Base-by-base conservation (phyloP, 2,797 vertebrate genomes). In the Gadopsis bispinosus region DNA sequence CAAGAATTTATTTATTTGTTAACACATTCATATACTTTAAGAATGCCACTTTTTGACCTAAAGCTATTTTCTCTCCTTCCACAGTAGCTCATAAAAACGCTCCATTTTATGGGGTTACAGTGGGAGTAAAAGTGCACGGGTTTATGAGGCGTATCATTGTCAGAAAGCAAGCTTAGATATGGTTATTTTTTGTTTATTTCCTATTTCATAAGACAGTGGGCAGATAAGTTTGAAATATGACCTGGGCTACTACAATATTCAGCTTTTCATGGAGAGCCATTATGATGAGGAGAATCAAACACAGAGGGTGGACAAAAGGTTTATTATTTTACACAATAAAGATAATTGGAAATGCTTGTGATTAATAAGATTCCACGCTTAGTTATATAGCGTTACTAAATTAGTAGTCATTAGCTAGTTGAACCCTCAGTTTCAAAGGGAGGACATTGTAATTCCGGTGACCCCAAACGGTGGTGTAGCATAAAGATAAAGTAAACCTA, bases 81-180 rank as follows among this genome's bases (percentile, higher is more conserved):
- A 11, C 53, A 0, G 51, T 20, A 66, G 61, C 77, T 81, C 76
- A 75, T 89, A 83, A 90, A 92, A 75, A 22, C 74, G 90, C 73
- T 83, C 83, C 83, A 16, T 73, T 88, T 88, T 82, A 90, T 85
- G 74, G 69, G 82, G 86, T 85, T 79, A 82, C 64, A 54, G 59
- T 69, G 56, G 53, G 73, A 87, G 86, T 68, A 76, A 81, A 80
- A 75, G 80, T 77, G 86, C 81, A 73, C 17, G 20, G 47, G 6
- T 91, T 91, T 90, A 88, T 91, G 81, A 86, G 64, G 71, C 67
- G 3, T 75, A 75, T 79, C 77, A 74, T 65, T 84, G 65, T 62
- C 69, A 81, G 73, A 58, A 76, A 83, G 73, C 20, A n/a, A 73
- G 72, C 77, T 89, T 43, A 76, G 71, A 77, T 43, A 76, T 73